phyloP scores from a whole-genome alignment of 2,797 vertebrate genomes.

The Trachurus trachurus region DNA sequence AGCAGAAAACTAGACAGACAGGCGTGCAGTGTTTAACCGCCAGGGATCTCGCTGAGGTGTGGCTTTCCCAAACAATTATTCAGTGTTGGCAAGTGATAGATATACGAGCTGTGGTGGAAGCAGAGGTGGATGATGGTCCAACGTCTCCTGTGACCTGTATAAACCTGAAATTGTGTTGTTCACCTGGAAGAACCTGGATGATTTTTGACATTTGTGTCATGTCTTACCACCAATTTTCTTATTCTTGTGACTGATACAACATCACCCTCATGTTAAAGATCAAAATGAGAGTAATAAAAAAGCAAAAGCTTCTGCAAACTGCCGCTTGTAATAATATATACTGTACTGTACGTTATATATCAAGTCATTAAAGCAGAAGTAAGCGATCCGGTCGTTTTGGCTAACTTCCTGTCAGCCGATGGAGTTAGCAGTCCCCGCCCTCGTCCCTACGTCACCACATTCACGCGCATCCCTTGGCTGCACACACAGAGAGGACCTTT shows the following conservation, averaged over 20 bases:
- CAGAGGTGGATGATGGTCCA: constrained; percentile 28
- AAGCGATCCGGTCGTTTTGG: too few relatives aligned
- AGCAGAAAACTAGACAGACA: constrained; percentile 71
- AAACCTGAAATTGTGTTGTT: constrained; percentile 8
- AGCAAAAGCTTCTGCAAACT: not conserved
- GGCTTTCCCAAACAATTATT: constrained; percentile 47
- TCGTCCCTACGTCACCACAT: too few relatives aligned
- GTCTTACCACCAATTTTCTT: not conserved
- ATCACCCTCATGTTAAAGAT: not conserved
- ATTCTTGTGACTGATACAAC: not conserved
- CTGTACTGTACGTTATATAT: not conserved
- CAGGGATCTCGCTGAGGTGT: constrained; percentile 36
- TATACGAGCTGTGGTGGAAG: constrained; percentile 23
- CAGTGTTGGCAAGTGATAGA: constrained; percentile 32
- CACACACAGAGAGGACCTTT: too few relatives aligned
- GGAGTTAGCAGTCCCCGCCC: too few relatives aligned
- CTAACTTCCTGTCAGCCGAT: too few relatives aligned
- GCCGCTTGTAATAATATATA: not conserved
- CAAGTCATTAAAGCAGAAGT: too few relatives aligned
- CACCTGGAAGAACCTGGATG: not conserved
- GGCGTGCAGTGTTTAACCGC: constrained; percentile 24
- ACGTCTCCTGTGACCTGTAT: constrained; percentile 18
- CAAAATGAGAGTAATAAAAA: not conserved
- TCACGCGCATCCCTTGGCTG: too few relatives aligned
- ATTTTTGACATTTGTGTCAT: constrained; percentile 10